phyloP scores from a whole-genome alignment of 2,888 invertebrate species.

The Hoplodrina blanda region DNA sequence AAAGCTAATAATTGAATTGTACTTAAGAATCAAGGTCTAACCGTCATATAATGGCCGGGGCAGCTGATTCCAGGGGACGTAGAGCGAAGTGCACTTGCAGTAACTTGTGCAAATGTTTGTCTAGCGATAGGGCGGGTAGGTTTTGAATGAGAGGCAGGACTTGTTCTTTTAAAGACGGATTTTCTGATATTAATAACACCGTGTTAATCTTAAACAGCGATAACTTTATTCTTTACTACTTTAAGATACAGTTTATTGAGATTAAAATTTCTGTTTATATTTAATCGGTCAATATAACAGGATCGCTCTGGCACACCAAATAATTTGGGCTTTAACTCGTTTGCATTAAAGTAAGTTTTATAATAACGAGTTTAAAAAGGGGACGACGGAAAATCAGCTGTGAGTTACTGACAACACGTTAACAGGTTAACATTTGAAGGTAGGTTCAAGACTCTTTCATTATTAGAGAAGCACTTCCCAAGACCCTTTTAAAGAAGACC shows the following conservation, averaged over 20 bases:
- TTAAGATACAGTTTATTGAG: no score
- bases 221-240: no score
- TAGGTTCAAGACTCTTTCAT: neutral
- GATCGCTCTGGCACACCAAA: no score
- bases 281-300: no score
- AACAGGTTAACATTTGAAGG: neutral
- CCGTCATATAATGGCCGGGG: conserved; percentile 75
- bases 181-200: neutral
- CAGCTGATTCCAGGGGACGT: conserved; percentile 68
- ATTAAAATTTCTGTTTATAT: no score
- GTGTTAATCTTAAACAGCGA: neutral
- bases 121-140: conserved; percentile 64
- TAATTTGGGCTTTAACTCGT: no score
- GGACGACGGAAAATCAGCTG: neutral
- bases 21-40: conserved; percentile 70
- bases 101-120: conserved; percentile 86
- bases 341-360: no score
- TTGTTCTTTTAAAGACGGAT: neutral
- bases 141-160: conserved; percentile 3
- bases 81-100: conserved; percentile 76
- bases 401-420: neutral
- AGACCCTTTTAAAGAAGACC: neutral
- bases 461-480: neutral
- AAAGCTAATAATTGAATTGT: conserved; percentile 77
- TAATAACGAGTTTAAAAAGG: no score